phyloP scores from a whole-genome alignment of 2,113 vertebrate genomes.

The Microtus richardsoni region DNA sequence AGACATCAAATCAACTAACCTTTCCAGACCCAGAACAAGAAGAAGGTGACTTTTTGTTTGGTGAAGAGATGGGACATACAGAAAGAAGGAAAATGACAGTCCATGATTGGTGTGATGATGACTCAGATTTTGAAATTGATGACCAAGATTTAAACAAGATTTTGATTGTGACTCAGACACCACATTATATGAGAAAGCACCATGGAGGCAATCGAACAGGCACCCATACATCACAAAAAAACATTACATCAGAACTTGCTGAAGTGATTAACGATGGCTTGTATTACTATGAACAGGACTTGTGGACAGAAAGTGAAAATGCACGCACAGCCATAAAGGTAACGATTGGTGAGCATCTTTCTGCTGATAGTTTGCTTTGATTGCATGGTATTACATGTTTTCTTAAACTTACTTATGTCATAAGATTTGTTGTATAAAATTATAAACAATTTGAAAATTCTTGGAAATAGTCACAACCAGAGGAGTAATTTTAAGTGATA shows the following conservation, averaged over 20 bases:
- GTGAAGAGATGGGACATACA: conserved; percentile 88
- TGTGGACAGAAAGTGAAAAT: conserved; percentile 85
- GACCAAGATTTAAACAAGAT: conserved; percentile 90
- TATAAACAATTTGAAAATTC: conserved; percentile 21
- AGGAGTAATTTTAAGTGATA: conserved; percentile 15
- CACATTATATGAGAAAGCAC: conserved; percentile 86
- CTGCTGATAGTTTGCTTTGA: conserved; percentile 18
- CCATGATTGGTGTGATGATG: conserved; percentile 87
- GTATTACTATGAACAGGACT: conserved; percentile 88
- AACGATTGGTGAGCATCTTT: conserved; percentile 63
- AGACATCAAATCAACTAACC: conserved; percentile 67
- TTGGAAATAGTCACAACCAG: not conserved
- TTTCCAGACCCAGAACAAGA: conserved; percentile 91
- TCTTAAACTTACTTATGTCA: conserved; percentile 43
- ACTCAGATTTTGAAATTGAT: conserved; percentile 90
- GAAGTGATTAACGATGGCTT: conserved; percentile 89
- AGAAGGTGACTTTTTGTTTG: conserved; percentile 94
- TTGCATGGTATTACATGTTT: conserved; percentile 46
- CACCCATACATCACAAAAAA: conserved; percentile 80
- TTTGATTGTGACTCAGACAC: conserved; percentile 89
- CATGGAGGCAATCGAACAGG: conserved; percentile 82
- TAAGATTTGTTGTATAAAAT: conserved; percentile 48
- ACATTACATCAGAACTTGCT: conserved; percentile 87
- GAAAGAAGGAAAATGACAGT: conserved; percentile 84
- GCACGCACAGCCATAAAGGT: conserved; percentile 84